phyloP scores from a whole-genome alignment of 2,797 vertebrate species.

The Limosa lapponica region DNA sequence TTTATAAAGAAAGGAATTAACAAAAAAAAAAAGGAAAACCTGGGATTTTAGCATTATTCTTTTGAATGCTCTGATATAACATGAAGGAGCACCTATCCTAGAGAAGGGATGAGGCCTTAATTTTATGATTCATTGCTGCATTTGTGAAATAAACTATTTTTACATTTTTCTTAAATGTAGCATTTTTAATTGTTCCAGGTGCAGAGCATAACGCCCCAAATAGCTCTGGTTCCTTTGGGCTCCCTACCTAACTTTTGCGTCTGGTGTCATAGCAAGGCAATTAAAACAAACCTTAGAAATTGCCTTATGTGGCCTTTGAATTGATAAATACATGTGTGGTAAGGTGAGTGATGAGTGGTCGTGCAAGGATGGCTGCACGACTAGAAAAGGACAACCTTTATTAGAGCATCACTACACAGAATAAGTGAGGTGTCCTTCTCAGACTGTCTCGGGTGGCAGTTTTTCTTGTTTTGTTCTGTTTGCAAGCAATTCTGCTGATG shows the following conservation, averaged over 20 bases:
- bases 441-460: background rate
- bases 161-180: background rate
- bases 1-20: background rate
- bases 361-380: background rate
- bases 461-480: background rate
- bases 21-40: background rate
- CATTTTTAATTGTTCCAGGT: background rate
- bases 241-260: background rate
- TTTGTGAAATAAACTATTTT: background rate
- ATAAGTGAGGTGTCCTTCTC: background rate
- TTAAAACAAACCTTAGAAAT: background rate
- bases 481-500: background rate
- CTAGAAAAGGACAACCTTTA: background rate
- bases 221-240: background rate
- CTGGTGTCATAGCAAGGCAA: background rate
- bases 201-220: background rate
- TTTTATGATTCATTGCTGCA: background rate
- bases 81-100: background rate
- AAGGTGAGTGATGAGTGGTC: background rate
- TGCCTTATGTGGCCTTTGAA: background rate
- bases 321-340: background rate
- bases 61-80: background rate
- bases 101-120: background rate
- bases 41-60: background rate
- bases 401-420: background rate